Evolutionary conservation across 2,888 invertebrate genomes (phyloP), one percentile per base, ranked within the genome.

Genomic region (Drosophila mercatorum): DNA sequence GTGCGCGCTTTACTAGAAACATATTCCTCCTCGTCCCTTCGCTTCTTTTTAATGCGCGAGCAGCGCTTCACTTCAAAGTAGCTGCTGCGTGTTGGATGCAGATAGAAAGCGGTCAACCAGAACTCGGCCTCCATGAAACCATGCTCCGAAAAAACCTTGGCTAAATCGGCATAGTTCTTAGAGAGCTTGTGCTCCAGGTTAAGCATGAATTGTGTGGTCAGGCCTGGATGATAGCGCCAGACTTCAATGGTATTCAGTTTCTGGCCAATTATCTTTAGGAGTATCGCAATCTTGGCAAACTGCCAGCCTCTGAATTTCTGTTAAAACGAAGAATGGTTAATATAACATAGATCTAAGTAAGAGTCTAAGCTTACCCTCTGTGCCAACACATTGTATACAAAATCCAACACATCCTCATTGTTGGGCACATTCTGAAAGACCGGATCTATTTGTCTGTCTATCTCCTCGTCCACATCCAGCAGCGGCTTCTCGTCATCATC

Each of bases 81-180:
- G 41, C 89, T 84, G 11, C 69, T 75, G 2, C 78, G 44, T 10
- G 80, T 89, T 2, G 92, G 92, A 78, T 91, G 75, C 14, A 92
- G 68, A 38, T 92, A 92, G 69, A 92, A 92, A 0, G 92, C 89
- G 0, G 92, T 92, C 0, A 92, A 58, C 92, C 92, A 92, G 22
- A 91, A 91, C 58, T 92, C 92, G 2, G 92, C 91, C 52, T 92
- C 92, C 72, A 92, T 80, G 56, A 92, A 92, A 0, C 68, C 82
- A 52, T 89, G 83, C 7, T 90, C 91, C 4, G 81, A 72, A 17
- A 92, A 91, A 2, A 91, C 83, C 40, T 81, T 86, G 0, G 92
- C 92, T 34, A 92, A 75, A 58, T 92, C 92, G 4, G 86, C 88
- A 69, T 89, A 92, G 59, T 89, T 91, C 0, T 76, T 64, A 0